Evolutionary conservation across 1,140 invertebrate species (phyloP).

Genomic region (Branchinecta lynchi): DNA sequence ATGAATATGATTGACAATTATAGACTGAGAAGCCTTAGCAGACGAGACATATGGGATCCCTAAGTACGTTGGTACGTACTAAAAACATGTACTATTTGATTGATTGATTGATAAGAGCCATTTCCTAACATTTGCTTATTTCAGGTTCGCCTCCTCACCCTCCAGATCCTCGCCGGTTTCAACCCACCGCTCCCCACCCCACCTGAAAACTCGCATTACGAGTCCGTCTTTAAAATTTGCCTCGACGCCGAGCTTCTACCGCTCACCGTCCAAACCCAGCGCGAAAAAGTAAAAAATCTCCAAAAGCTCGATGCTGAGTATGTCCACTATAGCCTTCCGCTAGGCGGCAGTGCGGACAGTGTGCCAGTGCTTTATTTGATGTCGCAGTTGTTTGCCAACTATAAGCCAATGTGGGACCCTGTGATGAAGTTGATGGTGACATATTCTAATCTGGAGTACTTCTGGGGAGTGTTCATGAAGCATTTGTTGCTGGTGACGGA

Average conservation of each 20-base stretch:
- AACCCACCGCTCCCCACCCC: constrained; percentile 31
- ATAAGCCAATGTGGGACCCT: constrained; percentile 75
- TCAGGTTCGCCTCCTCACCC: constrained; percentile 46
- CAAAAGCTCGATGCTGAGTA: constrained; percentile 45
- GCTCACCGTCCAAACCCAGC: constrained; percentile 51
- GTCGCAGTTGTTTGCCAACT: constrained; percentile 68
- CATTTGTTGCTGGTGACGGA: constrained; percentile 14
- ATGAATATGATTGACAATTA: no score
- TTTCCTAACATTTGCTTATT: constrained; percentile 29
- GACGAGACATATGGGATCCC: no score
- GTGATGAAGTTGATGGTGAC: constrained; percentile 50
- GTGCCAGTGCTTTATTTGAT: constrained; percentile 56
- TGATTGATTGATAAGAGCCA: no score
- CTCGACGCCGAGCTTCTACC: constrained; percentile 49
- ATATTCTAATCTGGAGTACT: constrained; percentile 47
- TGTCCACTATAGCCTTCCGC: constrained; percentile 28
- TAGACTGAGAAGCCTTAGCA: no score
- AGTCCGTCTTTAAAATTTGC: constrained; percentile 45
- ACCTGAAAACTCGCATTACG: constrained; percentile 30
- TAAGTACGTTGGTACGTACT: no score
- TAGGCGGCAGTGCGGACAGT: constrained; percentile 17
- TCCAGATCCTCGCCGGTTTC: constrained; percentile 55
- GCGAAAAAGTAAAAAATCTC: constrained; percentile 53
- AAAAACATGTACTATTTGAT: no score
- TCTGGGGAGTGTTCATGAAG: constrained; percentile 56